Evolutionary conservation across 2,888 invertebrate species (phyloP).

Genomic region (Callosobruchus maculatus): DNA sequence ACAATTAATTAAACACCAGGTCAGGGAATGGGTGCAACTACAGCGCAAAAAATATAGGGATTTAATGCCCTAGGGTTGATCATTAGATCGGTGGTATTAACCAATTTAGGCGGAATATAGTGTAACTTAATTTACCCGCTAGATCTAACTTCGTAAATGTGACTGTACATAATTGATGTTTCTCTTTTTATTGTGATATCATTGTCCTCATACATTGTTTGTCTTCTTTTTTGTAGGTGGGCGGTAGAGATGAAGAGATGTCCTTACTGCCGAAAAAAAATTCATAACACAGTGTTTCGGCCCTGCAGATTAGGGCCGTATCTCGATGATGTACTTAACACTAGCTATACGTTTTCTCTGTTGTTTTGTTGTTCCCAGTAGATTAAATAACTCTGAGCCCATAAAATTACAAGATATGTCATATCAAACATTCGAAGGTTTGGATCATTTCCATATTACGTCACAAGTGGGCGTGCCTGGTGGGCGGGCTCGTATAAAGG

Average conservation of each 20-base stretch:
- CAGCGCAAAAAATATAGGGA: too few species aligned
- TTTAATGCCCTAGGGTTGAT: too few species aligned
- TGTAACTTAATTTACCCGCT: too few species aligned
- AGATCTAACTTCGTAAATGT: too few species aligned
- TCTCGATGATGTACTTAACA: not conserved
- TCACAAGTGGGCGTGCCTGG: too few species aligned
- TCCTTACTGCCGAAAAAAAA: conserved; percentile 40
- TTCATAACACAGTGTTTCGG: conserved; percentile 39
- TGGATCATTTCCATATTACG: not conserved
- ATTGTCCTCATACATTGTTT: not conserved
- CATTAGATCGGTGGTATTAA: too few species aligned
- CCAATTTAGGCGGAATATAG: too few species aligned
- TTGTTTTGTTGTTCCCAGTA: not conserved
- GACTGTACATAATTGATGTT: not conserved
- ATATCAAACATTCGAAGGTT: not conserved
- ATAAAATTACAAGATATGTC: not conserved
- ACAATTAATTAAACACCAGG: too few species aligned
- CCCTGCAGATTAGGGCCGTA: conserved; percentile 13
- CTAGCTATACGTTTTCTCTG: not conserved
- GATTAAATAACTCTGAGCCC: not conserved
- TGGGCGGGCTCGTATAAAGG: too few species aligned
- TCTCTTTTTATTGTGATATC: not conserved
- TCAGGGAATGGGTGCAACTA: too few species aligned
- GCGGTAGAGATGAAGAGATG: conserved; percentile 38
- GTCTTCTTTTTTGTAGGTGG: not conserved